Base-by-base conservation (phyloP, 2,113 vertebrate genomes). In the Toxotes chatareus region DNA sequence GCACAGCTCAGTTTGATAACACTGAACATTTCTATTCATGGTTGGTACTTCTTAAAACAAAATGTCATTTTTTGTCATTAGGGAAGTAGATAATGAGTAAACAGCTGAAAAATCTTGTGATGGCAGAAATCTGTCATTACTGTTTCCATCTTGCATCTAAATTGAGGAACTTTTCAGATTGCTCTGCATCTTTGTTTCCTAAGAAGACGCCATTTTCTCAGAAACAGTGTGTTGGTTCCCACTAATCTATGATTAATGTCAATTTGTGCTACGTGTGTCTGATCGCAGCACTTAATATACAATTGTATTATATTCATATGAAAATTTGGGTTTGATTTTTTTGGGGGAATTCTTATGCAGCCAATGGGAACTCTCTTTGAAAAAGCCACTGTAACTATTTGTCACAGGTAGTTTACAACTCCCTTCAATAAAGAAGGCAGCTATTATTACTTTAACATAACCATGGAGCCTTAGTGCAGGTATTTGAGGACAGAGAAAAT, bases 231-330 rank as follows among this genome's bases (percentile, higher is more conserved):
- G 17, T 32, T 13, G 40, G 61, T 46, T 73, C 56, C 56, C 70
- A 34, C 40, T 46, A 61, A 61, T 60, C 70, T 73, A 27, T 17
- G 42, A 40, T 27, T 62, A 55, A 49, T 38, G 44, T 59, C 7
- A 31, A 60, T 73, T 61, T 62, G 36, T 19, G 19, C 34, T 19
- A 55, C 57, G 62, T 44, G 44, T 55, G 34, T 63, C 57, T 79
- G 63, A 70, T 70, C 34, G 21, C n/a, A 70, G 19, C 4, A 11
- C 46, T 32, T n/a, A 55, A 62, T 79, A 55, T 68, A 61, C 72
- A 46, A 46, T 49, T 16, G 27, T 27, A 62, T 51, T 62, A 38
- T 11, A 73, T 36, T 62, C 71, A 61, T n/a, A 61, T 49, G 56
- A 31, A 61, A 49, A 62, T 49, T 23, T 51, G 17, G 12, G 19